Conservation (phyloP, 1,140 invertebrate genomes). For the Chironomus tepperi region DNA sequence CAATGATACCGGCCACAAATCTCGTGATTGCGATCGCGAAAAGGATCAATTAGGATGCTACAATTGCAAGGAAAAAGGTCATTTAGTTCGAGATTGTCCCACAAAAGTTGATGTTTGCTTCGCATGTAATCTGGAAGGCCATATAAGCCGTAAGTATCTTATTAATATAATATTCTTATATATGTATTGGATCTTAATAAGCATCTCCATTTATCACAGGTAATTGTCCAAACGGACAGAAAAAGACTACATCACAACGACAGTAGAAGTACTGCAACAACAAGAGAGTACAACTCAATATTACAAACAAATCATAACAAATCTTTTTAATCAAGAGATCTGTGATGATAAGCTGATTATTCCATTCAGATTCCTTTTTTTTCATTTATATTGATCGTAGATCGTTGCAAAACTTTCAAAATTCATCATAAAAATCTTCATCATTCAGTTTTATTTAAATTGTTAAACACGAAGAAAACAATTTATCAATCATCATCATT, state of each 20-base stretch:
- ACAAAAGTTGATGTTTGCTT: conserved; percentile 62
- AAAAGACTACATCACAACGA: not conserved
- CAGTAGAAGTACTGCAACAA: not conserved
- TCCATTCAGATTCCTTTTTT: not conserved
- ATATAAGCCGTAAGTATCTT: conserved; percentile 71
- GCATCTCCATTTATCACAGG: not conserved
- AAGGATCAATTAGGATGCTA: conserved; percentile 74
- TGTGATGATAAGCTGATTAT: conserved; percentile 20
- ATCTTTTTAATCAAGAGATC: conserved; percentile 17
- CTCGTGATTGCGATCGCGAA: conserved; percentile 77
- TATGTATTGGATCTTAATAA: not conserved
- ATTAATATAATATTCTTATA: not conserved
- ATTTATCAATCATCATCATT: conserved; percentile 2
- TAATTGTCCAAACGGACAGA: conserved; percentile 6
- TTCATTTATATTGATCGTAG: conserved; percentile 11
- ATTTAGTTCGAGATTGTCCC: conserved; percentile 78
- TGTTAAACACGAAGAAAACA: not conserved
- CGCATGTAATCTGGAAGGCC: conserved; percentile 80
- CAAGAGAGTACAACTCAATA: conserved; percentile 11
- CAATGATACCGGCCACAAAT: conserved; percentile 72
- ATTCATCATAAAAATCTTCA: conserved; percentile 3
- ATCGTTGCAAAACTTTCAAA: conserved; percentile 1
- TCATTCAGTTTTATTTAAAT: not conserved
- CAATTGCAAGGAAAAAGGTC: conserved; percentile 80
- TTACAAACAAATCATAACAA: conserved; percentile 21